Conservation (phyloP, 2,113 vertebrate species). For the Thryonomys swinderianus region DNA sequence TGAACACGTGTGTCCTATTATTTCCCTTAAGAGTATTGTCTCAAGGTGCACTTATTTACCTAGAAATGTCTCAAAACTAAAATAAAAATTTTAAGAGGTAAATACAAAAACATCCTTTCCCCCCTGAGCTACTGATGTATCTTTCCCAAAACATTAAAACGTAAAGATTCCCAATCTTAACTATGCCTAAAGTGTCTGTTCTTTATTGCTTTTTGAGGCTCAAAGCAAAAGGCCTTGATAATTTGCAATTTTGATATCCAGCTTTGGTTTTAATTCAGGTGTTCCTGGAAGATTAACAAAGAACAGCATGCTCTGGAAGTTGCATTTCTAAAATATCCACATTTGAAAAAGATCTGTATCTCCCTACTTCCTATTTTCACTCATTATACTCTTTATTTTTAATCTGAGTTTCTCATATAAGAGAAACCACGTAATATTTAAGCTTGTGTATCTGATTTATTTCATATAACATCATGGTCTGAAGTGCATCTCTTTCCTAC, state of each 20-base stretch:
- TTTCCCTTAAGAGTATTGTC: neutral
- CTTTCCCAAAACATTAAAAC: neutral
- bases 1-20: too few species aligned
- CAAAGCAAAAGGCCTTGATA: neutral
- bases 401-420: neutral
- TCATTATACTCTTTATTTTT: neutral
- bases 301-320: neutral
- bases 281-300: neutral
- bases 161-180: neutral
- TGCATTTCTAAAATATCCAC: neutral
- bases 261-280: neutral
- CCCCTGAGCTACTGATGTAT: neutral
- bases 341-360: neutral
- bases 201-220: neutral
- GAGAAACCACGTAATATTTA: neutral
- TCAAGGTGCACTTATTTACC: neutral
- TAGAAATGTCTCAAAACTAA: neutral
- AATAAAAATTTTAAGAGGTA: neutral
- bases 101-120: neutral
- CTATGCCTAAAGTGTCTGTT: neutral
- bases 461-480: neutral
- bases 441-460: neutral
- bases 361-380: neutral
- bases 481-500: neutral
- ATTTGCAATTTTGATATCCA: neutral